Evolutionary conservation across 2,113 vertebrate species (phyloP).

Genomic region (Phyllostomus hastatus): DNA sequence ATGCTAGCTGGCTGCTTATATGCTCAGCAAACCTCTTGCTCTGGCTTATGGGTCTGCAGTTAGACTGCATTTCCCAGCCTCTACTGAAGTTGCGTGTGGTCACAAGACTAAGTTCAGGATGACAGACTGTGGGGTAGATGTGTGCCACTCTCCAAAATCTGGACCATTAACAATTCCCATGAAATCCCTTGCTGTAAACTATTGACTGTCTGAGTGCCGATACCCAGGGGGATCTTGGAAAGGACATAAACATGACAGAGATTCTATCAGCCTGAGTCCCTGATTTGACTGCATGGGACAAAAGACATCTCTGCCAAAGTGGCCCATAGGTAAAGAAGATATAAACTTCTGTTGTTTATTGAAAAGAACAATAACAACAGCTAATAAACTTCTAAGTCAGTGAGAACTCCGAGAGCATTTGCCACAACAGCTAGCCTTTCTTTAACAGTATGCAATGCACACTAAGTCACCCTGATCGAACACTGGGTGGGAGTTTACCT

Average conservation of each 20-base stretch:
- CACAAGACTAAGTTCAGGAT: neutral
- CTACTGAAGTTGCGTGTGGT: neutral
- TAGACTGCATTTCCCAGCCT: neutral
- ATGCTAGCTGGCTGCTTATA: neutral
- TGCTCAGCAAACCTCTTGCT: neutral
- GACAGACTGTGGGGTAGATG: neutral
- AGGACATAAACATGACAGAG: neutral
- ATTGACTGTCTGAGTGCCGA: no score
- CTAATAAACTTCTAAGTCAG: neutral
- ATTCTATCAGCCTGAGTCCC: neutral
- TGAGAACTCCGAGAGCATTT: neutral
- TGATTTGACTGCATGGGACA: neutral
- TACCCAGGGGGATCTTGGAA: neutral
- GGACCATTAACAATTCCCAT: neutral
- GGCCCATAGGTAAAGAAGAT: neutral
- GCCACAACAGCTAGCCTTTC: neutral
- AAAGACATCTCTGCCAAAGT: neutral
- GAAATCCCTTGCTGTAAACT: no score
- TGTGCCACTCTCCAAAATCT: neutral
- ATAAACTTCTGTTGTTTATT: neutral
- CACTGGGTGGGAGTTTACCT: neutral
- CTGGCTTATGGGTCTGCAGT: neutral
- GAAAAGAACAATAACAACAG: neutral
- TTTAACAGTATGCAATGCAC: rapidly evolving
- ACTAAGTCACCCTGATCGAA: neutral